phyloP scores from a whole-genome alignment of 2,797 vertebrate species.

The Tapirus indicus region DNA sequence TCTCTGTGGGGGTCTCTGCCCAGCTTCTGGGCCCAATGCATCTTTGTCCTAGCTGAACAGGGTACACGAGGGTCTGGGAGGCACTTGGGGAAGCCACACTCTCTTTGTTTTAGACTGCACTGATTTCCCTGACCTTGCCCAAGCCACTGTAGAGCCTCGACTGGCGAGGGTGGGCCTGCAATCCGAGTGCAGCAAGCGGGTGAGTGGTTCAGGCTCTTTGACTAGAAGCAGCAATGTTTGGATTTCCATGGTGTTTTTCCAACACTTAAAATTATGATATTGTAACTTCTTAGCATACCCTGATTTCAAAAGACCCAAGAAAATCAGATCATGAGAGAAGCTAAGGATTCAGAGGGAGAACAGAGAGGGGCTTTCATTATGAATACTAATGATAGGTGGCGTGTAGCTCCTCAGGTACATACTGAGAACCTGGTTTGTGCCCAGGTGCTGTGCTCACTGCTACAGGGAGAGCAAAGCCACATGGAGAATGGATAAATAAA shows the following conservation, averaged over 20 bases:
- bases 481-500: not conserved
- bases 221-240: not conserved
- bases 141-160: not conserved
- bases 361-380: not conserved
- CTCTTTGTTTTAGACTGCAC: rapidly evolving
- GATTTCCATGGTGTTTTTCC: not conserved
- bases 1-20: not conserved
- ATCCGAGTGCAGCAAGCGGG: rapidly evolving
- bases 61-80: no score
- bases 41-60: not conserved
- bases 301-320: not conserved
- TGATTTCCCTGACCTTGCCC: not conserved
- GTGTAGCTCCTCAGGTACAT: not conserved
- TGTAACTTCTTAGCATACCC: not conserved
- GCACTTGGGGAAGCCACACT: rapidly evolving
- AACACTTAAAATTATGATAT: not conserved
- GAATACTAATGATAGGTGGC: not conserved
- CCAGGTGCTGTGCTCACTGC: no score
- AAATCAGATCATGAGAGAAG: not conserved
- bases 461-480: not conserved
- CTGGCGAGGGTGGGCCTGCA: rapidly evolving
- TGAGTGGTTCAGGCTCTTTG: not conserved
- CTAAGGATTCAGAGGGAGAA: not conserved
- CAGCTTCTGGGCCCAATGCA: not conserved
- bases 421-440: not conserved